Evolutionary conservation across 2,797 vertebrate genomes (phyloP).

Genomic region (Acipenser oxyrinchus): DNA sequence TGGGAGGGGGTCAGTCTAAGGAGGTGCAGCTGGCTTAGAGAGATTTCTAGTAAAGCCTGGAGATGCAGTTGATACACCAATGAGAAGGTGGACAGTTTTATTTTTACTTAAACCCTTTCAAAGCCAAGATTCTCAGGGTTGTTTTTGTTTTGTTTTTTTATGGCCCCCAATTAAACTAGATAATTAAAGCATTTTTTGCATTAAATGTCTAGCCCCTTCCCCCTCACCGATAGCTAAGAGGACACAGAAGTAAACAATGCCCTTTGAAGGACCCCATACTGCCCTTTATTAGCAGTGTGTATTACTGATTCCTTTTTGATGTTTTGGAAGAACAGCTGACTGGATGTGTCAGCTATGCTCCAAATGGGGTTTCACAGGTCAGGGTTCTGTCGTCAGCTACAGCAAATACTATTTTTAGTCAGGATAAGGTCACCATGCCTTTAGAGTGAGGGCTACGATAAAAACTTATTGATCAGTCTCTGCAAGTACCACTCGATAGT

Average conservation of each 20-base stretch:
- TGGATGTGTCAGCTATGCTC: slow-evolving; percentile 66
- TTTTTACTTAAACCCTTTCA: neutral
- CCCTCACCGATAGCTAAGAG: neutral
- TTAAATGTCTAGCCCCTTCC: neutral
- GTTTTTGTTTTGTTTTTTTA: neutral
- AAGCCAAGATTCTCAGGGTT: neutral
- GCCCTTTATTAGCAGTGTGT: neutral
- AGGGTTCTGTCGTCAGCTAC: slow-evolving; percentile 63
- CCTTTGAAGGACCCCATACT: neutral
- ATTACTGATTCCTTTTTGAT: slow-evolving; percentile 4
- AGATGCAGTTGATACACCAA: slow-evolving; percentile 10
- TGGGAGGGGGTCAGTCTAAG: slow-evolving; percentile 33
- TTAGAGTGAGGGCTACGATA: slow-evolving; percentile 70
- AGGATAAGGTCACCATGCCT: slow-evolving; percentile 66
- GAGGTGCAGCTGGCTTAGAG: slow-evolving; percentile 18
- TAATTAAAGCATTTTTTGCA: neutral
- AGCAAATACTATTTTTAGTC: slow-evolving; percentile 71
- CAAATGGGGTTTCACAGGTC: slow-evolving; percentile 73
- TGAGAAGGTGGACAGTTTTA: neutral
- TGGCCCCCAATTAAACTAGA: neutral
- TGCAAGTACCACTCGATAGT: slow-evolving; percentile 60
- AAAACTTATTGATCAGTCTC: slow-evolving; percentile 74
- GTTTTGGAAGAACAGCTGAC: slow-evolving; percentile 61
- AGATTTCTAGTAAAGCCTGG: slow-evolving; percentile 24
- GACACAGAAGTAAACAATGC: neutral